Evolutionary conservation across 1,140 invertebrate species (phyloP), one percentile per base, ranked within the genome.

Genomic region (Euwallacea fornicatus): DNA sequence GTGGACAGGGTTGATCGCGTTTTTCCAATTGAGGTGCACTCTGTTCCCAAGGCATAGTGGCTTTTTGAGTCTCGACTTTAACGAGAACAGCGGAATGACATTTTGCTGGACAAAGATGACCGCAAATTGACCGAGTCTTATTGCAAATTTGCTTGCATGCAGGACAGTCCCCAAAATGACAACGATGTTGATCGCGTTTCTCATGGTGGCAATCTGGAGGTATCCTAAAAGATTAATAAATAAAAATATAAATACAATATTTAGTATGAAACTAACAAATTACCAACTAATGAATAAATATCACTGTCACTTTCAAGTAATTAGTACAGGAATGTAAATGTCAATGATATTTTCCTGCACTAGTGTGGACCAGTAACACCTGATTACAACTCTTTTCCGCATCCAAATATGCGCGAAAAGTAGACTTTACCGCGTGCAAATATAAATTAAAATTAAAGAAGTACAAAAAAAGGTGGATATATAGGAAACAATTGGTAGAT

Each of bases 111-210:
- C 95, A 98, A 0, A 81, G 78, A 81, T 98, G 96, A 0, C 83
- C 83, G 84, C 96, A 98, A n/a, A 75, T 79, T 41, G 83, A 78
- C 9, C 85, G 78, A 0, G 74, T 69, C 76, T 91, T 88, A 0
- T 82, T 83, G 82, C 95, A 97, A 11, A 88, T 82, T 77, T 92
- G 88, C 46, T 83, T 84, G 80, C 95, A 98, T 0, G 90, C 87
- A 7, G 94, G 94, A 83, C 95, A 98, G 9, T 89, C 85, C 0
- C 91, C 93, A 81, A 93, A 93, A 81, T 98, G 95, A 79, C 95
- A 98, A 33, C 85, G 85, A 81, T 98, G 95, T 9, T 86, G 86
- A 67, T 91, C 85, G 10, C 87, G 83, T 72, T 82, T 85, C 50
- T 86, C 82, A 79, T 96, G 93, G 75, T 94, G 89, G 80, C 95